These are phyloP conservation scores for Trichonephila inaurata DNA, from an alignment of 1,140 invertebrate genomes.

Conservation along the genomic window DNA sequence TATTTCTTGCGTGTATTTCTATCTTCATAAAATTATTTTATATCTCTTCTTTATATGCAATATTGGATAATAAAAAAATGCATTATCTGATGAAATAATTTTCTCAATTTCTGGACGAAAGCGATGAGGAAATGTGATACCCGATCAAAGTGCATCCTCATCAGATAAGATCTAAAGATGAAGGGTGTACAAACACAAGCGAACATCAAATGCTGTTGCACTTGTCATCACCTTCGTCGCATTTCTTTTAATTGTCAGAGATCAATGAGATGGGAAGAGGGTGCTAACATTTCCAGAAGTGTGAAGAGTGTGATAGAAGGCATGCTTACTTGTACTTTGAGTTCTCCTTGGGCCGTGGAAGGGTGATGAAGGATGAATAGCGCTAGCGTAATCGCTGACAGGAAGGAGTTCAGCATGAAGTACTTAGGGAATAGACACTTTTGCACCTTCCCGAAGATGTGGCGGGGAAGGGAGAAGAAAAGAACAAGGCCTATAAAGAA, in stretches of 20 bases:
- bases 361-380: constrained; percentile 85
- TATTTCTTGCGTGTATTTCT: too few relatives aligned
- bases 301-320: neutral
- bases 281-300: neutral
- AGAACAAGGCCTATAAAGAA: constrained; percentile 86
- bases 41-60: too few relatives aligned
- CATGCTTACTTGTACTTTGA: constrained; percentile 79
- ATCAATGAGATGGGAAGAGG: neutral
- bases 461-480: constrained; percentile 90
- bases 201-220: neutral
- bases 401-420: constrained; percentile 87
- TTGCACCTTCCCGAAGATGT: constrained; percentile 91
- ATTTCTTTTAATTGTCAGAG: neutral
- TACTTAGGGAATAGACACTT: constrained; percentile 92
- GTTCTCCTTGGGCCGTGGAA: constrained; percentile 78
- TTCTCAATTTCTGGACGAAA: neutral
- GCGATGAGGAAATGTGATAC: neutral
- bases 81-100: too few relatives aligned
- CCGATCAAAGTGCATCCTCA: neutral
- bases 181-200: neutral
- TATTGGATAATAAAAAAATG: too few relatives aligned
- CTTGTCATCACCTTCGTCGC: neutral
- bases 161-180: neutral
- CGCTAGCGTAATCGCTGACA: constrained; percentile 87
- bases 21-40: too few relatives aligned